Conservation (phyloP, 2,113 vertebrate species). For the Eptesicus fuscus region DNA sequence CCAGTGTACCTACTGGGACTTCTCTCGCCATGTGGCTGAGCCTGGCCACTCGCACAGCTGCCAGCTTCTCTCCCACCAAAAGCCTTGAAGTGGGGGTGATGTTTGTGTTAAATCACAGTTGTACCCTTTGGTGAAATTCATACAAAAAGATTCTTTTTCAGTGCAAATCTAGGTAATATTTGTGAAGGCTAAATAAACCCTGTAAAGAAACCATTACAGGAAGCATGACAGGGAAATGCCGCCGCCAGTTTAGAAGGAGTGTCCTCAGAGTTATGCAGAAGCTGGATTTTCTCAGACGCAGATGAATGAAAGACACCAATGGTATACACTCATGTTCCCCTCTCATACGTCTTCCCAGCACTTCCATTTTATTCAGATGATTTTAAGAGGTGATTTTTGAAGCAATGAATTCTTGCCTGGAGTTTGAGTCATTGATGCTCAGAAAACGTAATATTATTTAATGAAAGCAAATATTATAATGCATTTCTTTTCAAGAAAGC, state of each 20-base stretch:
- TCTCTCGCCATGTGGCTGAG: not conserved
- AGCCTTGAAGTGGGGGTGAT: not conserved
- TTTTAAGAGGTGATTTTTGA: fast-evolving
- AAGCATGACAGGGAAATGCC: not conserved
- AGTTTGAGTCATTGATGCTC: not conserved
- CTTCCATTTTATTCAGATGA: fast-evolving
- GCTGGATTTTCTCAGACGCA: fast-evolving
- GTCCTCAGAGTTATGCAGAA: fast-evolving
- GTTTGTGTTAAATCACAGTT: not conserved
- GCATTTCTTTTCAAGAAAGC: not conserved
- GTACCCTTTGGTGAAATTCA: fast-evolving
- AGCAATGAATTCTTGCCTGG: fast-evolving
- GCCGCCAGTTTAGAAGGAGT: fast-evolving
- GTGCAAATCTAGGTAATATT: fast-evolving
- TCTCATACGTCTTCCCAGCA: fast-evolving
- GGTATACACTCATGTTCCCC: fast-evolving
- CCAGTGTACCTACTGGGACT: not conserved
- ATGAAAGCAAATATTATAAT: conserved; percentile 37
- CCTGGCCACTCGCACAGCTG: not conserved
- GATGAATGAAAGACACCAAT: fast-evolving
- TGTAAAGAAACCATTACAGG: not conserved
- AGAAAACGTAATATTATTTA: conserved; percentile 42
- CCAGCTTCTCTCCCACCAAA: not conserved
- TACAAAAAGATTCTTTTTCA: not conserved
- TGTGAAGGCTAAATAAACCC: fast-evolving